Evolutionary conservation across 2,888 invertebrate genomes (phyloP).

Genomic region (Plusia festucae): DNA sequence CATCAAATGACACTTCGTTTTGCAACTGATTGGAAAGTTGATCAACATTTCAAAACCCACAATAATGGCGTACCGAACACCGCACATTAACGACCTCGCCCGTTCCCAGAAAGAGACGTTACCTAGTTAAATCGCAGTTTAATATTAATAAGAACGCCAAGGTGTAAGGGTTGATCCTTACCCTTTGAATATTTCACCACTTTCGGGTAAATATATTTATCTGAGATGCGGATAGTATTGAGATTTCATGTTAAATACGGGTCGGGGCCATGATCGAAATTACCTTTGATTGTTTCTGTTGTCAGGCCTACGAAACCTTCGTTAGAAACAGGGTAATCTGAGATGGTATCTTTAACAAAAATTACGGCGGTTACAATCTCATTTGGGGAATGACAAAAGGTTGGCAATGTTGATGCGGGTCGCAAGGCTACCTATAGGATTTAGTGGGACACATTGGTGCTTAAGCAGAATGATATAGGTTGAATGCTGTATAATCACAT

Average conservation of each 20-base stretch:
- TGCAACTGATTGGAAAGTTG: background rate
- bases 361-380: slow-evolving; percentile 7
- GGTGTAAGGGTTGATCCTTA: slow-evolving; percentile 57
- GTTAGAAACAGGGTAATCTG: slow-evolving; percentile 14
- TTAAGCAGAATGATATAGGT: slow-evolving; percentile 1
- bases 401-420: slow-evolving; percentile 2
- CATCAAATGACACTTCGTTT: background rate
- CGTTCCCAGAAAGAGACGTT: slow-evolving; percentile 44
- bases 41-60: background rate
- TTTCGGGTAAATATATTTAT: slow-evolving; percentile 54
- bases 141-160: slow-evolving; percentile 71
- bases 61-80: background rate
- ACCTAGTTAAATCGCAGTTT: slow-evolving; percentile 64
- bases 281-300: slow-evolving; percentile 29
- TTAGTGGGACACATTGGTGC: background rate
- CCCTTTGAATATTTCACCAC: slow-evolving; percentile 73
- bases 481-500: background rate
- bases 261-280: slow-evolving; percentile 36
- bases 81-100: background rate
- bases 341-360: background rate
- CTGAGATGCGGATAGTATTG: slow-evolving; percentile 28
- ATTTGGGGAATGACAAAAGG: background rate
- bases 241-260: slow-evolving; percentile 52
- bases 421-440: background rate
- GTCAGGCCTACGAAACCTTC: slow-evolving; percentile 13